Base-by-base conservation (phyloP, 1,140 invertebrate species). In the Leptinotarsa lineolata region DNA sequence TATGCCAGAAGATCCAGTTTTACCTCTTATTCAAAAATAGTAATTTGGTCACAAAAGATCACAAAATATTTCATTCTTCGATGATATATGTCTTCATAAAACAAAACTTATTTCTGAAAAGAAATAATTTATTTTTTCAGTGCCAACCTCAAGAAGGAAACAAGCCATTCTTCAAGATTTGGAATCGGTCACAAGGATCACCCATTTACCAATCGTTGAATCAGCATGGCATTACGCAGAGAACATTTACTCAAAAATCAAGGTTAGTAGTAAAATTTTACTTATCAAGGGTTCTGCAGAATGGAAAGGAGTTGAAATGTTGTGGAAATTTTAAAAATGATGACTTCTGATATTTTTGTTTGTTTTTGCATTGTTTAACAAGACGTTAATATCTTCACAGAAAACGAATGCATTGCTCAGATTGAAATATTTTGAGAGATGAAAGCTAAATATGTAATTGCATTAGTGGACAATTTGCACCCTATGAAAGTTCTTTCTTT, bases 121-220 rank as follows among this genome's bases (percentile, higher is more conserved):
- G 8, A 39, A 39, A 11, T 30, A 0, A 21, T 65, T 46, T 21
- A 48, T 24, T 18, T 15, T 78, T 78, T 66, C 44, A 78, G 77
- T 78, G 77, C 70, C 75, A n/a, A 75, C 73, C 39, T 63, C 60
- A 8, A 80, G 75, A 48, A 75, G 77, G 59, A 78, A 72, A 71
- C 18, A 72, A 0, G 77, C 84, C 22, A 83, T 85, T 70, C 74
- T 90, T 60, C 88, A 88, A 20, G 84, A 86, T 68, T 82, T 93
- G 81, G 88, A 92, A 82, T 89, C 91, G 45, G 87, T 93, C 15
- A 86, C 88, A 24, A 86, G 91, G 72, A 89, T 94, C 21, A 88
- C 88, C 2, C 89, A 88, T 73, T 87, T 94, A 59, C 92, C 92
- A 0, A 89, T 93, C 65, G 88, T 94, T 2, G 92, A 92, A 80